Evolutionary conservation across 2,797 vertebrate species (phyloP).

Genomic region (Borostomias antarcticus): DNA sequence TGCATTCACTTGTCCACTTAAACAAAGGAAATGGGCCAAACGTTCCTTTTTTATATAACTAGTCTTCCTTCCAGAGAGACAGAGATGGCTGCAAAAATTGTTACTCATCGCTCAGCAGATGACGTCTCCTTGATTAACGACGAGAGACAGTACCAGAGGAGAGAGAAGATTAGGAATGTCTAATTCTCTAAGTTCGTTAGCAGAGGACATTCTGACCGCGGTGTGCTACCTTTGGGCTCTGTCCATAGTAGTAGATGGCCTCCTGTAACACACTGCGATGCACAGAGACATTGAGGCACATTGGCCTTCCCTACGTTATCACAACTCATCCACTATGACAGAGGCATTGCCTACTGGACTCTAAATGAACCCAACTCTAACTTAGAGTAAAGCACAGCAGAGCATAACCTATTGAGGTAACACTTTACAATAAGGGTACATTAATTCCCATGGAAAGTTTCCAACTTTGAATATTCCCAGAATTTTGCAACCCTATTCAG

Average conservation of each 20-base stretch:
- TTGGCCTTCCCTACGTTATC: too few species aligned
- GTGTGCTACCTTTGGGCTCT: constrained; percentile 20
- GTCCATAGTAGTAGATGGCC: not conserved
- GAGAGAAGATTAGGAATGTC: constrained; percentile 55
- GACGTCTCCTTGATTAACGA: constrained; percentile 39
- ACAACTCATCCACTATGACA: too few species aligned
- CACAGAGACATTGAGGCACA: too few species aligned
- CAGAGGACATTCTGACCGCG: constrained; percentile 62
- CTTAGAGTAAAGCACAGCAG: too few species aligned
- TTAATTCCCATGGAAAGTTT: too few species aligned
- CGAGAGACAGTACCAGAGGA: constrained; percentile 42
- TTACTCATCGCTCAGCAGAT: constrained; percentile 32
- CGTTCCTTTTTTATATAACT: not conserved
- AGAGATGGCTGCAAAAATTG: constrained; percentile 27
- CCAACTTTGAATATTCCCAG: too few species aligned
- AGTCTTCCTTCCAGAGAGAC: constrained; percentile 13
- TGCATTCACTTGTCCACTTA: not conserved
- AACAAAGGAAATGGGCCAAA: constrained; percentile 2
- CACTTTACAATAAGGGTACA: too few species aligned
- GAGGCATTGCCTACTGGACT: too few species aligned
- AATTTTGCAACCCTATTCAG: too few species aligned
- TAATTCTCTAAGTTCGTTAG: constrained; percentile 71
- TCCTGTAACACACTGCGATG: not conserved
- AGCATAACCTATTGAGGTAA: too few species aligned
- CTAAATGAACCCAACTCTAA: too few species aligned